Base-by-base conservation (phyloP, 1,140 invertebrate species). In the Drosophila pseudoobscura region DNA sequence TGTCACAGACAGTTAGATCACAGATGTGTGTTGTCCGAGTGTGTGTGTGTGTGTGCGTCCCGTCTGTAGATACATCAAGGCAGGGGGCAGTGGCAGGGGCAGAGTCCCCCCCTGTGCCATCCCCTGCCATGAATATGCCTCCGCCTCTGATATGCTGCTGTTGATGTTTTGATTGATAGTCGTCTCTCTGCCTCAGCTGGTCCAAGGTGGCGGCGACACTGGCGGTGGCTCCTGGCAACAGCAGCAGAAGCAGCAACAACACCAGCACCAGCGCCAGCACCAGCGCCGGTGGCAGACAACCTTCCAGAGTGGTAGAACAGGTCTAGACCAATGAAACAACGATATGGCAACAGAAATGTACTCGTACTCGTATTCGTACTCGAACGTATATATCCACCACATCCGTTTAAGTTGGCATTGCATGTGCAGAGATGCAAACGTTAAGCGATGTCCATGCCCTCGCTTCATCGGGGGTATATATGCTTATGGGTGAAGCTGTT, bases 1-100 rank as follows among this genome's bases (percentile, higher is more conserved):
- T 85, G 82, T 85, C 82, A 82, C 82, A 87, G 82, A 85, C 82
- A 78, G 82, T 85, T 85, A 87, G 82, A 85, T 87, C 82, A 85
- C 72, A 56, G 63, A 49, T 51, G 50, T 51, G 29, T 31, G 51
- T 46, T 39, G 9, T 39, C 11, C 35, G 35, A 39, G 51, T 43
- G 17, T 56, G 17, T 50, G 50, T 56, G 17, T 50, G 50, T 64
- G 70, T 60, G 73, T 44, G 47, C 45, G 41, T 60, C 43, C 35
- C 17, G 58, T 68, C 62, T 68, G 45, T 55, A 62, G 65, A 69
- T 68, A 68, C 63, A 69, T 55, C 64, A 54, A 3, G 35, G 11
- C 35, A 39, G 35, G 1, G 1, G 11, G 9, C 35, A 39, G 35
- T 0, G 35, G 4, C 35, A 9, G 31, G 7, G 29, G 22, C 24